Evolutionary conservation across 2,113 vertebrate species (phyloP).

Genomic region (Sturnira hondurensis): DNA sequence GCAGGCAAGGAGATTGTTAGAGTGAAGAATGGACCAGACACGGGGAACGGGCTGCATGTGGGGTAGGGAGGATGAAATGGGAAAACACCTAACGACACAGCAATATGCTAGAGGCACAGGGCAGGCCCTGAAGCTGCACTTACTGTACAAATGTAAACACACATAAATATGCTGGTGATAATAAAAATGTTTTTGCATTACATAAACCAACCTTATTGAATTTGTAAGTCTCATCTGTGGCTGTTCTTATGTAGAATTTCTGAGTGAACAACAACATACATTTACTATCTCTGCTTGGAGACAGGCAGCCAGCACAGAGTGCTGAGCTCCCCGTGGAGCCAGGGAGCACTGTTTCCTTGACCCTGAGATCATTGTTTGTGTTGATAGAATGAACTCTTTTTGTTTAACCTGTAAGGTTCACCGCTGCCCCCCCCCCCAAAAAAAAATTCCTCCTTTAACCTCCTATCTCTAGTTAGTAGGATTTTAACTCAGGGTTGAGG

Average conservation of each 20-base stretch:
- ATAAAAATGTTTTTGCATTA: background rate
- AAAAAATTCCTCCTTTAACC: background rate
- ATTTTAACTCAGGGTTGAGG: background rate
- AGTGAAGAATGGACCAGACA: background rate
- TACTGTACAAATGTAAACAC: background rate
- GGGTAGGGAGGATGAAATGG: background rate
- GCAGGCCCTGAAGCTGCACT: background rate
- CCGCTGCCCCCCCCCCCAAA: background rate
- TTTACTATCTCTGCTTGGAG: background rate
- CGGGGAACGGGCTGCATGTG: too few relatives aligned
- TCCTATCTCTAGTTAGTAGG: background rate
- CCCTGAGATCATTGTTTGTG: background rate
- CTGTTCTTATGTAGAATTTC: background rate
- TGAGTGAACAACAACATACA: background rate
- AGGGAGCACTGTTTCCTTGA: background rate
- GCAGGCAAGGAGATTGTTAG: background rate
- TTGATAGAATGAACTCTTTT: background rate
- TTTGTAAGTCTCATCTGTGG: background rate
- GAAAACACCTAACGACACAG: background rate
- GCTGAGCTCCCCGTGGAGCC: background rate
- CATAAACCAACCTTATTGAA: background rate
- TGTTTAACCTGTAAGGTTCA: background rate
- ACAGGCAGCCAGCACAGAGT: fast-evolving
- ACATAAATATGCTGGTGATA: background rate
- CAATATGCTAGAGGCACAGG: background rate